Base-by-base conservation (phyloP, 2,797 vertebrate species). In the Smutsia temminckii region DNA sequence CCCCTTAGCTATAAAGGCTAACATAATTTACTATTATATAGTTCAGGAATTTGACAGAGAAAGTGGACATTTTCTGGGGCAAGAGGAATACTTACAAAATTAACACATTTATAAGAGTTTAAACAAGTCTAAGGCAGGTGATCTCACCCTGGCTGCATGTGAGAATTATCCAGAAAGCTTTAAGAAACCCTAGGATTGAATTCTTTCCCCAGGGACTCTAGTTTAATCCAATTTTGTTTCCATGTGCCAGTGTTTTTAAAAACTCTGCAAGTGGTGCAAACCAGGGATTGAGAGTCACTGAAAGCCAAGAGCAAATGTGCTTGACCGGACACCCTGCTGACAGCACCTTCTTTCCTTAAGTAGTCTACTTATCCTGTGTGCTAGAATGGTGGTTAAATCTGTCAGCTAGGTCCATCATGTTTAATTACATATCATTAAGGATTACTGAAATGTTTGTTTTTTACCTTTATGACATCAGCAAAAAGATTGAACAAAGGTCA, bases 41-140 rank as follows among this genome's bases (percentile, higher is more conserved):
- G 72, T 95, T 96, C 34, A 84, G 94, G 68, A 85, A 46, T 37
- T 68, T 96, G 84, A 89, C 69, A 94, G 78, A 88, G 75, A 88
- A 95, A 95, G 17, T 80, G 66, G 14, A 75, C 85, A 75, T 77
- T 90, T 96, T 78, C 23, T 40, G 40, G 53, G 46, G 46, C 9
- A 87, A 92, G 69, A 93, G 78, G 57, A 92, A 87, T 88, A 89
- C 66, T 85, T 78, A 64, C 57, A 75, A 92, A 79, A 42, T 85
- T 86, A 87, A 75, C 27, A 55, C 42, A 90, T 79, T 83, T 94
- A 86, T 57, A 49, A 57, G 14, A 84, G 11, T 94, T 95, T 77
- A 92, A 94, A 74, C 23, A 92, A 91, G 63, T 71, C 27, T 74
- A 78, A 91, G 64, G 34, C 86, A 91, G 12, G 51, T 79, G 66